Evolutionary conservation across 2,888 invertebrate genomes (phyloP).

Genomic region (Monoplex corrugatus): DNA sequence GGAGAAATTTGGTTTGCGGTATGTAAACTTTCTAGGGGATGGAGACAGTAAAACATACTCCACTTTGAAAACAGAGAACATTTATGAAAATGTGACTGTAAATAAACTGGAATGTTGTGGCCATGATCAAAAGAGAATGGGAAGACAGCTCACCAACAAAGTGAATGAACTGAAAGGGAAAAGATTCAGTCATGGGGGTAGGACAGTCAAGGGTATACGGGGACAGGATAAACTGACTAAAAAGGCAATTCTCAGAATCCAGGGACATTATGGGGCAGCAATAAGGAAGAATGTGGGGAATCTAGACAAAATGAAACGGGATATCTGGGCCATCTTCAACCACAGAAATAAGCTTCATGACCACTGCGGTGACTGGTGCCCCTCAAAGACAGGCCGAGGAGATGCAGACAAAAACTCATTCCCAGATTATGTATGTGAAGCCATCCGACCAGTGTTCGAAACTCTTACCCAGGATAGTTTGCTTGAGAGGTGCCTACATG

Average conservation of each 20-base stretch:
- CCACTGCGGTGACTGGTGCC: constrained; percentile 44
- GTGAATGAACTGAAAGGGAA: constrained; percentile 7
- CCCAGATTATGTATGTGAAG: constrained; percentile 47
- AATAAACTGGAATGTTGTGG: constrained; percentile 46
- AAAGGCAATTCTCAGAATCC: constrained; percentile 31
- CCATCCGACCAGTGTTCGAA: constrained; percentile 52
- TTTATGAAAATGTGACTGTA: background rate
- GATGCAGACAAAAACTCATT: constrained; percentile 34
- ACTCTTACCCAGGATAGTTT: constrained; percentile 37
- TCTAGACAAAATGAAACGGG: constrained; percentile 23
- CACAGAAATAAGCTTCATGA: constrained; percentile 29
- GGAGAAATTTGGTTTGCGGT: too few relatives aligned
- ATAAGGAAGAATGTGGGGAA: constrained; percentile 40
- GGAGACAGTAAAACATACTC: background rate
- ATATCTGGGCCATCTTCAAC: constrained; percentile 46
- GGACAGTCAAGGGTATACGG: constrained; percentile 29
- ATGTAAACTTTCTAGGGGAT: too few relatives aligned
- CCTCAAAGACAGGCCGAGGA: constrained; percentile 2
- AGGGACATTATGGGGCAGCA: constrained; percentile 48
- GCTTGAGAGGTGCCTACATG: constrained; percentile 46
- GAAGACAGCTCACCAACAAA: constrained; percentile 24
- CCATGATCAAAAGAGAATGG: constrained; percentile 46
- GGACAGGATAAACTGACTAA: constrained; percentile 22
- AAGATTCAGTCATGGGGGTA: background rate
- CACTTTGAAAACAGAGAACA: background rate